phyloP scores from a whole-genome alignment of 2,113 vertebrate genomes.

The Morone saxatilis region DNA sequence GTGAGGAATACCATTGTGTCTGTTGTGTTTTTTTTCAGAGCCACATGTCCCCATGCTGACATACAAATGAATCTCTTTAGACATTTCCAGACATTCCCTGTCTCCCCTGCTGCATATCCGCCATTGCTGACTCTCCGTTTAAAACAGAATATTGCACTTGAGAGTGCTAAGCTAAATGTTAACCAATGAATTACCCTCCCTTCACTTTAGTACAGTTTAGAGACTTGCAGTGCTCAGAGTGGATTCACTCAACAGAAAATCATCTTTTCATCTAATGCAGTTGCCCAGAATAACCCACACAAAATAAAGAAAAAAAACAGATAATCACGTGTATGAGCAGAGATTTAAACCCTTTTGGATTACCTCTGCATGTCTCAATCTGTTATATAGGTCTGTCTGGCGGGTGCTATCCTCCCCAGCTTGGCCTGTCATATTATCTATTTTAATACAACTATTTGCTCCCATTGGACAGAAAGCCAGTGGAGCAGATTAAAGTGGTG shows the following conservation, averaged over 20 bases:
- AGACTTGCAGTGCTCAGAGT: conserved; percentile 19
- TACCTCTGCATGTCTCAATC: conserved; percentile 83
- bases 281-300: conserved; percentile 69
- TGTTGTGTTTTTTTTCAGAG: conserved; percentile 12
- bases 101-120: not conserved
- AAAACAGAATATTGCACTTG: conserved; percentile 20
- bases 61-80: conserved; percentile 10
- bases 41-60: not conserved
- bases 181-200: conserved; percentile 26
- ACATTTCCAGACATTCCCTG: conserved; percentile 11
- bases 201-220: conserved; percentile 38
- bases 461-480: conserved; percentile 69
- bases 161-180: conserved; percentile 22
- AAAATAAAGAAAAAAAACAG: conserved; percentile 56
- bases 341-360: conserved; percentile 85
- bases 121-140: conserved; percentile 5
- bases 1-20: conserved; percentile 3
- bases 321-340: conserved; percentile 80
- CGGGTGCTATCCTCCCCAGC: conserved; percentile 51
- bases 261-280: conserved; percentile 50
- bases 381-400: conserved; percentile 84
- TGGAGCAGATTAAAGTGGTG: conserved; percentile 70
- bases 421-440: conserved; percentile 65
- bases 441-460: conserved; percentile 74
- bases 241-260: conserved; percentile 54